Conservation (phyloP, 2,113 vertebrate species). For the Gambusia holbrooki region DNA sequence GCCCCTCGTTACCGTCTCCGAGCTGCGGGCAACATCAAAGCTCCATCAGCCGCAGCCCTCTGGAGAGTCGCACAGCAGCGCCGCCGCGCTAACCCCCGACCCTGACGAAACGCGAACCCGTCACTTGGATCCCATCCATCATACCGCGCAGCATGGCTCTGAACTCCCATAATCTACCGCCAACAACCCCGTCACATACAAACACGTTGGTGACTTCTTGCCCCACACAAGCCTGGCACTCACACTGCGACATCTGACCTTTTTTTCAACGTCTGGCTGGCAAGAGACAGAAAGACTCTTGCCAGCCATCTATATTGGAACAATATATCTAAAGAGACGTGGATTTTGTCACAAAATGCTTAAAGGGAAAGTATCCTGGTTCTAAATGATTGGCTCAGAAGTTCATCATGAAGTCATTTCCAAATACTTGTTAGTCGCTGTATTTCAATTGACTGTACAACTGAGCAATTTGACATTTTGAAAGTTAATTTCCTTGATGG, state of each 20-base stretch:
- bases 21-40: conserved; percentile 55
- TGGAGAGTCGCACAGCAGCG: conserved; percentile 1
- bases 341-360: too few species aligned
- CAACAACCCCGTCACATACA: neutral
- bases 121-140: conserved; percentile 30
- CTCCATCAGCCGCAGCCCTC: conserved; percentile 20
- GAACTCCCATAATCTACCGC: conserved; percentile 36
- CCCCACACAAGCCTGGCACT: conserved; percentile 21
- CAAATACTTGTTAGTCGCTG: too few species aligned
- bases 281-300: conserved; percentile 6
- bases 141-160: neutral
- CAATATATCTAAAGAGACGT: neutral
- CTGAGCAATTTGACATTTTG: too few species aligned
- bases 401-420: too few species aligned
- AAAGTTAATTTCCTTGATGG: too few species aligned
- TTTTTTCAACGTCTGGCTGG: neutral
- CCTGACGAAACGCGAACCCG: conserved; percentile 22
- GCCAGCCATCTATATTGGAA: neutral
- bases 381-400: too few species aligned
- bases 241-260: conserved; percentile 28
- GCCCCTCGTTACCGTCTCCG: conserved; percentile 20
- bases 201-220: neutral
- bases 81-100: neutral
- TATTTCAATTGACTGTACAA: too few species aligned
- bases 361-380: too few species aligned